Percentiles rank a stretch among this genome's conserved stretches.
Conservation (phyloP, 2,888 invertebrate genomes). For the Drosophila rellima region DNA sequence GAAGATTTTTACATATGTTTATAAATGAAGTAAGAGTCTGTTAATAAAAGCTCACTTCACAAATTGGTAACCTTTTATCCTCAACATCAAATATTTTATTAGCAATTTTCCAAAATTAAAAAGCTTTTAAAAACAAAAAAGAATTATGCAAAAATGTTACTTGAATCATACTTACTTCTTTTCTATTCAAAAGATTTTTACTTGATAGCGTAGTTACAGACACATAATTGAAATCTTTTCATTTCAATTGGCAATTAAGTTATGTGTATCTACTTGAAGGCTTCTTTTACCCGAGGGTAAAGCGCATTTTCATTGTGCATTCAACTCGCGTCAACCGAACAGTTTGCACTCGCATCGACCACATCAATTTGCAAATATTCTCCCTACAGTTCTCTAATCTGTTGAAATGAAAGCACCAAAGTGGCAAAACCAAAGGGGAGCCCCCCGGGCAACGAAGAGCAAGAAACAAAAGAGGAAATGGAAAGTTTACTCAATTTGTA, state of each 20-base stretch:
- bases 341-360: slow-evolving; percentile 40
- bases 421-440: slow-evolving; percentile 25
- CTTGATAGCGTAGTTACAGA: slow-evolving; percentile 8
- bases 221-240: slow-evolving; percentile 24
- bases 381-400: slow-evolving; percentile 35
- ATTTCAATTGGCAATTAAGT: slow-evolving; percentile 17
- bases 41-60: not conserved
- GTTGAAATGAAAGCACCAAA: slow-evolving; percentile 18
- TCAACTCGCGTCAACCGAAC: slow-evolving; percentile 30
- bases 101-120: too few species aligned
- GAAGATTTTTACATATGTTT: too few species aligned
- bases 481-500: slow-evolving; percentile 33
- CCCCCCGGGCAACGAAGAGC: slow-evolving; percentile 20
- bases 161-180: not conserved
- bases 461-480: slow-evolving; percentile 22
- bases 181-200: not conserved
- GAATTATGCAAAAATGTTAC: not conserved
- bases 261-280: not conserved
- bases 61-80: too few species aligned
- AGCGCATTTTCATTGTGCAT: slow-evolving; percentile 35
- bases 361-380: slow-evolving; percentile 44
- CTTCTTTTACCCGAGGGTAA: slow-evolving; percentile 1
- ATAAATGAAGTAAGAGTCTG: too few species aligned
- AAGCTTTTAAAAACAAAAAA: not conserved
- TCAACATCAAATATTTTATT: not conserved